A percentile compares a stretch with the other conserved stretches of the same genome.
phyloP scores from a whole-genome alignment of 2,888 invertebrate genomes.

The Cyclophora albipunctata region DNA sequence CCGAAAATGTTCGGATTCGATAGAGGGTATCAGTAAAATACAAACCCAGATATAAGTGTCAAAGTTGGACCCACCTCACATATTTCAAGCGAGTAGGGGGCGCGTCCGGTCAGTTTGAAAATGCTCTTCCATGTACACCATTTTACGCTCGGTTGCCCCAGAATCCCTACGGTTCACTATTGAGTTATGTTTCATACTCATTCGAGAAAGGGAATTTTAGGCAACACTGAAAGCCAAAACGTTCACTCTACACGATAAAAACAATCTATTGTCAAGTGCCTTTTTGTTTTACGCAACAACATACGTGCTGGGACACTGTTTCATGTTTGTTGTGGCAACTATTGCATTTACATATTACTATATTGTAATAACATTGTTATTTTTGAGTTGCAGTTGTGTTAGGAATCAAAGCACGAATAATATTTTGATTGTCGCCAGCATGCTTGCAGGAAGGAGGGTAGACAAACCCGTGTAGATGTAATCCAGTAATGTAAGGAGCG shows the following conservation, averaged over 20 bases:
- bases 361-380: too few relatives aligned
- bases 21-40: slow-evolving; percentile 8
- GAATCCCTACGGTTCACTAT: slow-evolving; percentile 55
- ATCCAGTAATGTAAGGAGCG: not conserved
- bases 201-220: slow-evolving; percentile 33
- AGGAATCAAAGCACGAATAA: too few relatives aligned
- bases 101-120: slow-evolving; percentile 62
- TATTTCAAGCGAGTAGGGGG: slow-evolving; percentile 42
- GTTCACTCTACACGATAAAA: slow-evolving; percentile 19
- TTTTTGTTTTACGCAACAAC: too few relatives aligned
- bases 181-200: slow-evolving; percentile 62
- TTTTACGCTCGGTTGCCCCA: slow-evolving; percentile 61
- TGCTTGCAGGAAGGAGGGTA: too few relatives aligned
- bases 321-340: too few relatives aligned
- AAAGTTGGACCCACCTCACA: slow-evolving; percentile 38
- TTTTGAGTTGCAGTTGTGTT: too few relatives aligned
- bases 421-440: too few relatives aligned
- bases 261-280: not conserved
- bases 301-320: too few relatives aligned
- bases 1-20: not conserved
- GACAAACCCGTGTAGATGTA: too few relatives aligned
- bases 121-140: slow-evolving; percentile 60
- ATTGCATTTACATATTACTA: too few relatives aligned
- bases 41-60: slow-evolving; percentile 35
- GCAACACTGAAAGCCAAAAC: slow-evolving; percentile 25